Percentiles rank a stretch among this genome's conserved stretches.
Conservation (phyloP, 2,888 invertebrate genomes). For the Margaritifera margaritifera region DNA sequence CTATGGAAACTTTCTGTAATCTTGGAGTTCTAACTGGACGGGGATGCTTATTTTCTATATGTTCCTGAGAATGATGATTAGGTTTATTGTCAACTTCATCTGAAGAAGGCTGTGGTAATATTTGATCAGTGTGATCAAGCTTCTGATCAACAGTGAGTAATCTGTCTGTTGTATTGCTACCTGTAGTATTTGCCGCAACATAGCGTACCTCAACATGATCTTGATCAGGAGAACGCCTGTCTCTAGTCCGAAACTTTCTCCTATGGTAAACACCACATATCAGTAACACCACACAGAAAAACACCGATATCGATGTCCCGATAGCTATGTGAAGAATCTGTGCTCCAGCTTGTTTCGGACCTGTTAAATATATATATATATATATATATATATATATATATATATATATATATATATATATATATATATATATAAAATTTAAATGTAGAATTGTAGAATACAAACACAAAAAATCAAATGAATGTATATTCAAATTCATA, state of each 20-base stretch:
- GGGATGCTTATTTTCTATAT: slow-evolving; percentile 11
- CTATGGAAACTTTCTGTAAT: slow-evolving; percentile 65
- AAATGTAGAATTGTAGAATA: too few species aligned
- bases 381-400: too few species aligned
- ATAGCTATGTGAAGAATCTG: slow-evolving; percentile 65
- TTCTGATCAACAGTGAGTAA: slow-evolving; percentile 51
- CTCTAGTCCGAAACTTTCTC: slow-evolving; percentile 54
- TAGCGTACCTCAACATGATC: slow-evolving; percentile 67
- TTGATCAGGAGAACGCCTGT: slow-evolving; percentile 51
- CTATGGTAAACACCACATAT: slow-evolving; percentile 66
- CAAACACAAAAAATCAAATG: too few species aligned
- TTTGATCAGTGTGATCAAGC: slow-evolving; percentile 31
- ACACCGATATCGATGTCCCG: slow-evolving; percentile 66
- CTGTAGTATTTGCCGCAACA: slow-evolving; percentile 60
- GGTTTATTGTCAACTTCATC: slow-evolving; percentile 5
- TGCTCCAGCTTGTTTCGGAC: slow-evolving; percentile 51
- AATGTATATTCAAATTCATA: too few species aligned
- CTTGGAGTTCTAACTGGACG: slow-evolving; percentile 28
- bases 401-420: too few species aligned
- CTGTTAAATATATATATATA: slow-evolving; percentile 27
- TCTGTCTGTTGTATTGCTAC: slow-evolving; percentile 66
- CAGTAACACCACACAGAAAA: slow-evolving; percentile 65
- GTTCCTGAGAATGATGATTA: slow-evolving; percentile 10
- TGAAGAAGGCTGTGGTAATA: slow-evolving; percentile 9
- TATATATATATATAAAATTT: too few species aligned